Conservation (phyloP, 2,797 vertebrate species). For the Microctenopoma stevenorrisi region DNA sequence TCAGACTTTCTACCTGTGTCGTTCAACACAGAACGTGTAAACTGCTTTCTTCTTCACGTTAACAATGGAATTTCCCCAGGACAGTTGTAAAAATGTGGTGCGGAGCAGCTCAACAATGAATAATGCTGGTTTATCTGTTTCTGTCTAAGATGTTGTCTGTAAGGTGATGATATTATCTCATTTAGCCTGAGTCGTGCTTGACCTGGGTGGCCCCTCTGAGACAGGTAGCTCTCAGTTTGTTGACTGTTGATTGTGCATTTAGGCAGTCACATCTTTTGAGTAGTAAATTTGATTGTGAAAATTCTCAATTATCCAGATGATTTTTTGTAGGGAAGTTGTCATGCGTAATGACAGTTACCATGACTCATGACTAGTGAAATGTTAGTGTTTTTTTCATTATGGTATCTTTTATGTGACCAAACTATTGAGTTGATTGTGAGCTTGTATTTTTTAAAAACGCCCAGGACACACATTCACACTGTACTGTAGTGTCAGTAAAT, state of each 20-base stretch:
- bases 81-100: constrained; percentile 22
- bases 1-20: constrained; percentile 42
- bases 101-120: constrained; percentile 8
- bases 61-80: constrained; percentile 50
- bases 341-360: too few species aligned
- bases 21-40: neutral
- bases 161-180: constrained; percentile 56
- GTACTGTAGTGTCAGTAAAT: neutral
- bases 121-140: constrained; percentile 35
- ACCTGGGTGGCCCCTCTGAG: constrained; percentile 49
- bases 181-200: constrained; percentile 44
- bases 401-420: neutral
- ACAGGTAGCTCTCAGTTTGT: constrained; percentile 25
- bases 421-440: neutral
- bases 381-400: neutral
- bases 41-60: constrained; percentile 29
- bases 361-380: neutral
- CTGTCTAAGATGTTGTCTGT: constrained; percentile 60
- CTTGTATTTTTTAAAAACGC: neutral
- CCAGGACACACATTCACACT: neutral
- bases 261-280: constrained; percentile 17
- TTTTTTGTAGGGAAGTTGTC: too few species aligned
- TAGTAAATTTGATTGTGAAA: neutral
- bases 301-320: too few species aligned
- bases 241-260: constrained; percentile 17